Conservation (phyloP, 2,888 invertebrate species). For the Orchesella flavescens region DNA sequence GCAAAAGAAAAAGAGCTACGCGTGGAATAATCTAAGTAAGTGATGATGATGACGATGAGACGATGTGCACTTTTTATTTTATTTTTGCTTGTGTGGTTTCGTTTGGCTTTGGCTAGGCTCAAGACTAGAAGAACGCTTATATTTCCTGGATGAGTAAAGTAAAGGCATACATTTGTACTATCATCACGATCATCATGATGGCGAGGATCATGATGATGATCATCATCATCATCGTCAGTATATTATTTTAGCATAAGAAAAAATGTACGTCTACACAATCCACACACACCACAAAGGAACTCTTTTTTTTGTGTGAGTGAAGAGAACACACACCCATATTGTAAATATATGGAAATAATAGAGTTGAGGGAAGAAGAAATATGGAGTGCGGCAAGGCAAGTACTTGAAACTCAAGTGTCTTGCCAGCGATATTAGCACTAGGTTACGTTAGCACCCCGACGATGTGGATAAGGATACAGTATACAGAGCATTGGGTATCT, state of each 20-base stretch:
- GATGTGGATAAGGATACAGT: not conserved
- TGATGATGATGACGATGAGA: too few species aligned
- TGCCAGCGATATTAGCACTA: too few species aligned
- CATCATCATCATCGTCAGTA: too few species aligned
- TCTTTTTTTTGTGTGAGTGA: too few species aligned
- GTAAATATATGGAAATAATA: not conserved
- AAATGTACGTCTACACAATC: not conserved
- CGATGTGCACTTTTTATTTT: not conserved
- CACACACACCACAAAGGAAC: not conserved
- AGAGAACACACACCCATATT: conserved; percentile 1
- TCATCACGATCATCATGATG: conserved; percentile 5
- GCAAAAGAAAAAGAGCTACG: too few species aligned
- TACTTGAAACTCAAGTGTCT: too few species aligned
- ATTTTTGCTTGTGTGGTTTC: not conserved
- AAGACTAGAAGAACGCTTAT: not conserved
- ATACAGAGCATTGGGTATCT: too few species aligned
- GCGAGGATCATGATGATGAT: too few species aligned
- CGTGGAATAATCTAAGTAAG: too few species aligned
- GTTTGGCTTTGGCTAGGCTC: not conserved
- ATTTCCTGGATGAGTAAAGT: conserved; percentile 52
- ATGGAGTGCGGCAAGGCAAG: conserved; percentile 6
- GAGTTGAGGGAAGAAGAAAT: not conserved
- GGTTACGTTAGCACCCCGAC: too few species aligned
- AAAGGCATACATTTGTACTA: not conserved
- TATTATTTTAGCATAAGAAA: conserved; percentile 3